Base-by-base conservation (phyloP, 1,140 invertebrate genomes). In the Patella vulgata region DNA sequence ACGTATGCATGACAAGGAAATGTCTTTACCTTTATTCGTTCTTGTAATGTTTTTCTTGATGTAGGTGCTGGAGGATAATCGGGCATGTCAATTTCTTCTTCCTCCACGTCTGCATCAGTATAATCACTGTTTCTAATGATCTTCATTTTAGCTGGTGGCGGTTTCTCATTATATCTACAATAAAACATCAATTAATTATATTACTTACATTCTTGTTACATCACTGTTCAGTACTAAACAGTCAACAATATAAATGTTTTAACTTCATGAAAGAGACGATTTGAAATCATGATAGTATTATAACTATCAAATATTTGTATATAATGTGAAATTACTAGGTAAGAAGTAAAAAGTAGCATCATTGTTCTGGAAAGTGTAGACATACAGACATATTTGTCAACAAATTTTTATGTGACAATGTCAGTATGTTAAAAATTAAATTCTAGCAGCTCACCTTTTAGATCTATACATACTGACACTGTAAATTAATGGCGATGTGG, bases 381-480 rank as follows among this genome's bases (percentile, higher is more conserved):
- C n/a, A n/a, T n/a, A n/a, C n/a, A n/a, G n/a, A n/a, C n/a, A n/a
- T n/a, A n/a, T n/a, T n/a, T n/a, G n/a, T n/a, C n/a, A n/a, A n/a
- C n/a, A n/a, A n/a, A n/a, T n/a, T n/a, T n/a, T n/a, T n/a, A n/a
- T n/a, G n/a, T n/a, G n/a, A n/a, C n/a, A n/a, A n/a, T n/a, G n/a
- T n/a, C n/a, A n/a, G n/a, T n/a, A n/a, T n/a, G n/a, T n/a, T n/a
- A n/a, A n/a, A n/a, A n/a, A n/a, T n/a, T n/a, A n/a, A n/a, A n/a
- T n/a, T n/a, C n/a, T n/a, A n/a, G n/a, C n/a, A n/a, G n/a, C 47
- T 50, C 42, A 78, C 75, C 72, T 71, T 47, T 61, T 71, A 25
- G 64, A 73, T 53, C 78, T 68, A 59, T 80, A 78, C 64, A 72
- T 72, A 30, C 67, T 71, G 27, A 77, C 59, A 55, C 73, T 80